phyloP scores from a whole-genome alignment of 2,888 invertebrate genomes.

The Drosophila villosipedis region DNA sequence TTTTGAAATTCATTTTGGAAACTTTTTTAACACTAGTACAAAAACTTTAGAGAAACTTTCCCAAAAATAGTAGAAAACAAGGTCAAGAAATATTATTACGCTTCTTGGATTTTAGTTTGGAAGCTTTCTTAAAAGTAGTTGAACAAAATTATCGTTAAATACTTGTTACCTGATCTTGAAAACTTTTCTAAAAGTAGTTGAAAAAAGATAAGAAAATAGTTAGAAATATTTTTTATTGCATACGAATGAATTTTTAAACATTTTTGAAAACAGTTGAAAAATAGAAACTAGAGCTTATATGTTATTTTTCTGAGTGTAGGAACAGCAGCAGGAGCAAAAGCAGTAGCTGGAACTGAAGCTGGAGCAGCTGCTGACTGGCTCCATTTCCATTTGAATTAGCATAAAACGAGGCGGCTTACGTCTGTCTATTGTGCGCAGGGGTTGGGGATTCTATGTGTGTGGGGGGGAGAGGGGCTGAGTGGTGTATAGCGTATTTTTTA shows the following conservation, averaged over 20 bases:
- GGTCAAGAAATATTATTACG: too few species aligned
- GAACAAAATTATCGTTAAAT: not conserved
- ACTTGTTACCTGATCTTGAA: too few species aligned
- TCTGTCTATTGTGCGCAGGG: constrained; percentile 71
- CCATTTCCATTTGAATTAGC: constrained; percentile 80
- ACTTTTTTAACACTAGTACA: too few species aligned
- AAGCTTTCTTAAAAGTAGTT: too few species aligned
- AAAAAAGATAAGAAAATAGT: too few species aligned
- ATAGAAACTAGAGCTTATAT: not conserved
- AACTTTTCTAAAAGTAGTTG: too few species aligned
- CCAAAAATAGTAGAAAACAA: too few species aligned
- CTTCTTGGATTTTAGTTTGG: too few species aligned
- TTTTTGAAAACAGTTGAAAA: not conserved
- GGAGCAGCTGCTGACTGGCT: constrained; percentile 79
- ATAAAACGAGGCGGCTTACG: constrained; percentile 80
- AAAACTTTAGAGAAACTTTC: too few species aligned
- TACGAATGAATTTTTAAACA: too few species aligned
- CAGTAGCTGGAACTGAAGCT: constrained; percentile 56
- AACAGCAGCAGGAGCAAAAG: constrained; percentile 27
- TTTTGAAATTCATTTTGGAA: too few species aligned
- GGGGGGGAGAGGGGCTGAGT: not conserved
- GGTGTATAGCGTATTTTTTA: constrained; percentile 46
- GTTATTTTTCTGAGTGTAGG: not conserved
- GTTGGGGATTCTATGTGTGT: constrained; percentile 10
- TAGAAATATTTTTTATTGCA: too few species aligned